Percentiles rank a stretch among this genome's conserved stretches.
phyloP scores from a whole-genome alignment of 2,113 vertebrate genomes.

The Perccottus glenii region DNA sequence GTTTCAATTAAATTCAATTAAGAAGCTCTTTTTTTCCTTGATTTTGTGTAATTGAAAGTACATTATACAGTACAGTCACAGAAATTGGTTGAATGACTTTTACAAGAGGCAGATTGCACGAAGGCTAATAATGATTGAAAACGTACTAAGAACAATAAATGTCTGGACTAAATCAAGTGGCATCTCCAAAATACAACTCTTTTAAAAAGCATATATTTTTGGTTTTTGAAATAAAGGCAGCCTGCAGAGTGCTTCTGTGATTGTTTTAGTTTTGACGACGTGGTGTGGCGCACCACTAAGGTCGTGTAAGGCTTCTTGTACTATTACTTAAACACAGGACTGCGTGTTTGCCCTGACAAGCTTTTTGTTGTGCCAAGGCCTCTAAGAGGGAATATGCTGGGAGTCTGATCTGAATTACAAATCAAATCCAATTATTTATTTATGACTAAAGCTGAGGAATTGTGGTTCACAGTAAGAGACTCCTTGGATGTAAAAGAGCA shows the following conservation, averaged over 20 bases:
- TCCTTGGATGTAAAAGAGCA: conserved; percentile 22
- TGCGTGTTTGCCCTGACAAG: conserved; percentile 68
- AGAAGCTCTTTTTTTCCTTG: no score
- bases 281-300: conserved; percentile 39
- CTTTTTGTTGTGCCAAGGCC: conserved; percentile 69
- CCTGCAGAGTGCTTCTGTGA: conserved; percentile 32
- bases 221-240: conserved; percentile 44
- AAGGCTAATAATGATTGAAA: conserved; percentile 40
- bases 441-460: conserved; percentile 75
- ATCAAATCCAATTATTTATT: conserved; percentile 78
- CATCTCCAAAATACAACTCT: conserved; percentile 27
- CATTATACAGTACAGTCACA: no score
- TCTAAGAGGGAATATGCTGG: conserved; percentile 46
- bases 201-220: conserved; percentile 55
- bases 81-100: not conserved
- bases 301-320: conserved; percentile 45
- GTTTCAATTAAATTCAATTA: no score
- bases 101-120: conserved; percentile 2
- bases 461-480: conserved; percentile 49
- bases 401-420: conserved; percentile 73
- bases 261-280: conserved; percentile 43
- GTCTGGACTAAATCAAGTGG: conserved; percentile 25
- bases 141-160: conserved; percentile 34
- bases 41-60: no score
- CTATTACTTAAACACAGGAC: conserved; percentile 60